These are phyloP conservation scores for Physeter macrocephalus DNA, from an alignment of 2,113 vertebrate genomes.

Conservation along the genomic window DNA sequence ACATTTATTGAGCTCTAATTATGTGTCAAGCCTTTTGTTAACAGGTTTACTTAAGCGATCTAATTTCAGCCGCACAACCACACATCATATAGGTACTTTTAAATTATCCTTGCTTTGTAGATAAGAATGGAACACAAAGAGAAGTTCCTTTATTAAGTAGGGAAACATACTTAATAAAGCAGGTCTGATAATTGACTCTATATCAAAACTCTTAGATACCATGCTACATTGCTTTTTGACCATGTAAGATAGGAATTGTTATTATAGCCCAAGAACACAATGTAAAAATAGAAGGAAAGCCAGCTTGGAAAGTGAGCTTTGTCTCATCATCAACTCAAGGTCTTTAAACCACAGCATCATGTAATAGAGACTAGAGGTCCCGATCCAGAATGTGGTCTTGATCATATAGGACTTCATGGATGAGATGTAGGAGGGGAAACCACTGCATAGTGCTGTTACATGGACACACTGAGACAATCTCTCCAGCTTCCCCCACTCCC, in stretches of 20 bases:
- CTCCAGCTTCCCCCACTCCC: background rate
- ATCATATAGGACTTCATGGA: background rate
- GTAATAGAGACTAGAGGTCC: background rate
- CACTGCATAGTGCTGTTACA: background rate
- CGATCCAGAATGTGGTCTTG: background rate
- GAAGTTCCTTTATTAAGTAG: background rate
- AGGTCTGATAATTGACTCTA: background rate
- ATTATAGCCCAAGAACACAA: background rate
- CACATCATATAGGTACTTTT: background rate
- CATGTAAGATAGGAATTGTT: background rate
- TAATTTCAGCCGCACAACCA: conserved; percentile 20
- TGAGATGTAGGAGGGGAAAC: background rate
- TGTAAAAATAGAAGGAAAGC: background rate
- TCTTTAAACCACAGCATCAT: no score
- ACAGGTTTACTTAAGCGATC: conserved; percentile 1
- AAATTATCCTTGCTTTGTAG: conserved; percentile 22
- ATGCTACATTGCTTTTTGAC: background rate
- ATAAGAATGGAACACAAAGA: conserved; percentile 5
- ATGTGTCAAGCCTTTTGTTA: conserved; percentile 20
- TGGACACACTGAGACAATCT: background rate
- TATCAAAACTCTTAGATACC: background rate
- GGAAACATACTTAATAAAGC: background rate
- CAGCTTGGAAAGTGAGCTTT: background rate
- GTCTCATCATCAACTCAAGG: background rate
- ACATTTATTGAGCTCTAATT: conserved; percentile 51